Conservation (phyloP, 2,888 invertebrate genomes). For the Heliconius hortense region DNA sequence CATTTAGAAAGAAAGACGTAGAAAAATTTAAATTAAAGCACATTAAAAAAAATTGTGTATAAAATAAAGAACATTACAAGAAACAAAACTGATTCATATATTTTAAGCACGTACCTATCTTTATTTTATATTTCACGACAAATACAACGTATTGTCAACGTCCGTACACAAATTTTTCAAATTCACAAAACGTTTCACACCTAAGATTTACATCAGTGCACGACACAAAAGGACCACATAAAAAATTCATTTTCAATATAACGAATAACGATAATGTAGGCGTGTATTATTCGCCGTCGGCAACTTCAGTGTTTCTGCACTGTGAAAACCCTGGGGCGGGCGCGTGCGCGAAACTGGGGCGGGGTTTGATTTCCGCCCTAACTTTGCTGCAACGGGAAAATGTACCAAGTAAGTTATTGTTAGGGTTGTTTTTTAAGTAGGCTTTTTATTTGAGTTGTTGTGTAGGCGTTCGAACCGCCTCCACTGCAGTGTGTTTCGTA, state of each 20-base stretch:
- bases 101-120: neutral
- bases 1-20: neutral
- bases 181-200: constrained; percentile 40
- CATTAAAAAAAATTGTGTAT: neutral
- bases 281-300: constrained; percentile 71
- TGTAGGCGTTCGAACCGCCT: constrained; percentile 67
- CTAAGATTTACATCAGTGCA: constrained; percentile 47
- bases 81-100: neutral
- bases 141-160: constrained; percentile 10
- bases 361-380: constrained; percentile 64
- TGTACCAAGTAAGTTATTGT: constrained; percentile 38
- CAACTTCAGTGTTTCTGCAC: constrained; percentile 47
- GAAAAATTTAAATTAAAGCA: too few relatives aligned
- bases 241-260: constrained; percentile 76
- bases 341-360: constrained; percentile 73
- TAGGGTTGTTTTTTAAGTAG: constrained; percentile 41
- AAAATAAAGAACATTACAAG: neutral
- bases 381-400: constrained; percentile 41
- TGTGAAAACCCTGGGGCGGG: constrained; percentile 53
- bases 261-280: constrained; percentile 81
- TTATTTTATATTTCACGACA: neutral
- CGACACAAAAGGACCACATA: constrained; percentile 63
- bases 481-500: constrained; percentile 63
- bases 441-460: constrained; percentile 42
- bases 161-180: constrained; percentile 35